Evolutionary conservation across 2,888 invertebrate genomes (phyloP), one percentile per base, ranked within the genome.

Genomic region (Hoplodrina blanda): DNA sequence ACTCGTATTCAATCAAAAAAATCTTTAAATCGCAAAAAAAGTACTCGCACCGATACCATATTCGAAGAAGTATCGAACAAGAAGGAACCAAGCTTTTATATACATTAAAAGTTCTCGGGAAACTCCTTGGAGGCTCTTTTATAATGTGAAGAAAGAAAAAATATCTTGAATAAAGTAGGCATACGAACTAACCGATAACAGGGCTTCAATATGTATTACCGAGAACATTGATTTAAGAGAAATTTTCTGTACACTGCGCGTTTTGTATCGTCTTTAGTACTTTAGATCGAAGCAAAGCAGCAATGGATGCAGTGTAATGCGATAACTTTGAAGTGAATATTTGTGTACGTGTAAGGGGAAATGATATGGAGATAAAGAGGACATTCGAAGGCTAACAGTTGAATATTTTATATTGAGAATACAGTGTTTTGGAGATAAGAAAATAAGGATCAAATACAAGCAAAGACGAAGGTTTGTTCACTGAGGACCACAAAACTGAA

Each of bases 21-120:
- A 71, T n/a, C 33, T 50, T 76, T 33, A 55, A 73, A 68, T 80
- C 74, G 69, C 73, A 57, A 56, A 82, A 56, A 82, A 79, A 82
- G 65, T 78, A 84, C 83, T 76, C 70, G 54, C 72, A 53, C 62
- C 63, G 80, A 83, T 80, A 83, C 72, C 78, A 81, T 83, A 83
- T 82, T 81, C 78, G 65, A 81, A 81, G 81, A 82, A 82, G 83
- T 79, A 85, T 78, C 80, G 75, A 83, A 85, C 79, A 85, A 84
- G 76, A 82, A 67, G 73, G 75, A 83, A 82, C 78, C 82, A 85
- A 83, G 89, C 91, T 91, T 90, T 90, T 88, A 92, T 90, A 87
- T 84, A 91, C 90, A 90, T 90, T 91, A 91, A 92, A 91, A 91
- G 88, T 91, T 91, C 69, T 59, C 61, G 44, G 50, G 54, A 76